These are phyloP conservation scores for Tyrannus savana DNA, from an alignment of 2,113 vertebrate species.

Conservation along the genomic window DNA sequence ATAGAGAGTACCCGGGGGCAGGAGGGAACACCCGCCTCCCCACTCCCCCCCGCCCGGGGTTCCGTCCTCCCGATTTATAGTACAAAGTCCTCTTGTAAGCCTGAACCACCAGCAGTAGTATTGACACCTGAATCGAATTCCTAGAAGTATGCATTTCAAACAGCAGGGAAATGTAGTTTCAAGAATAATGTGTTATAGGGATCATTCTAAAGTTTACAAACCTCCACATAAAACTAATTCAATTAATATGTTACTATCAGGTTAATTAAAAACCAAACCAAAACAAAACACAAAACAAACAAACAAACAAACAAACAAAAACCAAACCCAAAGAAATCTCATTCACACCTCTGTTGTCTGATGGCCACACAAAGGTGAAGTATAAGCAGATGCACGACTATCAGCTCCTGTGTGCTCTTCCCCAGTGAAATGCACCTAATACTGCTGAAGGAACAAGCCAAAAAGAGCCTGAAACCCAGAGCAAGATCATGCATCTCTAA, in stretches of 20 bases:
- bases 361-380: background rate
- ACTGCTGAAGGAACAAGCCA: background rate
- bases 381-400: background rate
- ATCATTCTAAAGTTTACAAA: background rate
- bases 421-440: background rate
- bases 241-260: background rate
- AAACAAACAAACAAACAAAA: background rate
- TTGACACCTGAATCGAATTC: background rate
- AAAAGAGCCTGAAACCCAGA: background rate
- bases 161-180: background rate
- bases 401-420: background rate
- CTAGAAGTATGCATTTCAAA: background rate
- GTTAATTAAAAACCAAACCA: background rate
- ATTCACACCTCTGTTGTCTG: background rate
- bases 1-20: background rate
- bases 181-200: background rate
- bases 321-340: background rate
- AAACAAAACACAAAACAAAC: no score
- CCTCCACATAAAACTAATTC: background rate
- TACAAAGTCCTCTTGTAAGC: background rate
- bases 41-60: fast-evolving
- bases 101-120: background rate
- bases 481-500: background rate
- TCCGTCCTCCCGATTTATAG: background rate
- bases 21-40: background rate